These are phyloP conservation scores for Ricordea florida DNA, from an alignment of 92 coral and sea anemone species.

Conservation along the genomic window DNA sequence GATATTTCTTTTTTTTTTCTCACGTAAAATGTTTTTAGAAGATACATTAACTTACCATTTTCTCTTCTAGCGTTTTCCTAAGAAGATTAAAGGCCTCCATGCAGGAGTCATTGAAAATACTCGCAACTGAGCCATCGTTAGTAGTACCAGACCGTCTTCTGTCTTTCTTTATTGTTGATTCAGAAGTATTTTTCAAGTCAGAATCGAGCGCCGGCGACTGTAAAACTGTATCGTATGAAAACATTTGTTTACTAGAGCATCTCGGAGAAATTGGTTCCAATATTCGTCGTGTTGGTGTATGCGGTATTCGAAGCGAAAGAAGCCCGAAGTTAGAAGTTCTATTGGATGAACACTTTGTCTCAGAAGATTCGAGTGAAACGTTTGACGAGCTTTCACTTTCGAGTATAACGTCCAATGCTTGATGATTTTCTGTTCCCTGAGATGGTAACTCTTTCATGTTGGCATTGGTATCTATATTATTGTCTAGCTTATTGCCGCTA, in stretches of 20 bases:
- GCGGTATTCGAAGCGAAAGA: too few species aligned
- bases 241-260: too few species aligned
- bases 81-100: slow-evolving; percentile 20
- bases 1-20: too few species aligned
- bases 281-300: too few species aligned
- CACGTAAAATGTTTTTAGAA: too few species aligned
- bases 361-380: not conserved
- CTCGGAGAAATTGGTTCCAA: too few species aligned
- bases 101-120: slow-evolving; percentile 8
- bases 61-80: slow-evolving; percentile 18
- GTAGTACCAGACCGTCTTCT: not conserved
- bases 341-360: too few species aligned
- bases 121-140: slow-evolving; percentile 3
- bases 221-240: too few species aligned
- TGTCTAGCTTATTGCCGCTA: not conserved
- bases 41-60: slow-evolving; percentile 34
- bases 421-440: not conserved
- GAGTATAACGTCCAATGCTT: not conserved
- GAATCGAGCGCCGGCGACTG: too few species aligned
- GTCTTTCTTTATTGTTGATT: not conserved
- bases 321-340: too few species aligned
- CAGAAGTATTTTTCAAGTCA: too few species aligned
- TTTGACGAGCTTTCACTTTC: not conserved
- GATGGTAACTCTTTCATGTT: not conserved
- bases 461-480: not conserved